Evolutionary conservation across 2,113 vertebrate genomes (phyloP), one percentile per base, ranked within the genome.

Genomic region (Hemiprocne comata): DNA sequence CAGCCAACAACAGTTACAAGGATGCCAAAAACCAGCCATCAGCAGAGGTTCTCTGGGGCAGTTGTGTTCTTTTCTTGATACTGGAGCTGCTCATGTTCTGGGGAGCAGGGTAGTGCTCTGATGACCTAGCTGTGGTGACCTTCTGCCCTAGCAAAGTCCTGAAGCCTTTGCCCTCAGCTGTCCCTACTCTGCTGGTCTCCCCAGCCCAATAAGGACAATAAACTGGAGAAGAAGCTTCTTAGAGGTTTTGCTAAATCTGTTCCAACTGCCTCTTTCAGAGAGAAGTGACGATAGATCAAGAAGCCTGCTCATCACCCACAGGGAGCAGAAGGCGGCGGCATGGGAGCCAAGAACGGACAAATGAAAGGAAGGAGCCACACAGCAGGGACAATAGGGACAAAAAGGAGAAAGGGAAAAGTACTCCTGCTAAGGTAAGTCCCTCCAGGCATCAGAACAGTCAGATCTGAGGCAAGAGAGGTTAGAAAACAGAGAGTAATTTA

Each of bases 281-380:
- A 92, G 98, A 98, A 97, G 96, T 98, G 55, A 98, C 95, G 5
- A 85, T 98, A 81, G 97, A 97, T 19, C 96, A 95, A 89, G 98
- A 98, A n/a, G 75, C 94, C 69, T 97, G 85, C 36, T 87, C 96
- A 4, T 95, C 98, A 24, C 97, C 97, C 9, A 26, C 95, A 8
- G 97, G 98, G 72, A 95, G 72, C 86, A 97, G 96, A 11, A 97
- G 97, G 81, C 94, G 96, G 61, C 94, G 91, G 48, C 96, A 97
- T 3, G 95, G 54, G 13, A 98, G 96, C 93, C 98, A 98, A 17
- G 98, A 97, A 53, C 48, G 96, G 90, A 95, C 93, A 23, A 97
- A 79, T 87, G 97, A 97, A 93, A 98, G 96, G 90, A 98, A 97
- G 51, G 98, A 98, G 66, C 44, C 77, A 1, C 92, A 97, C 29